phyloP scores from a whole-genome alignment of 2,888 invertebrate species.

The Agapostemon virescens region DNA sequence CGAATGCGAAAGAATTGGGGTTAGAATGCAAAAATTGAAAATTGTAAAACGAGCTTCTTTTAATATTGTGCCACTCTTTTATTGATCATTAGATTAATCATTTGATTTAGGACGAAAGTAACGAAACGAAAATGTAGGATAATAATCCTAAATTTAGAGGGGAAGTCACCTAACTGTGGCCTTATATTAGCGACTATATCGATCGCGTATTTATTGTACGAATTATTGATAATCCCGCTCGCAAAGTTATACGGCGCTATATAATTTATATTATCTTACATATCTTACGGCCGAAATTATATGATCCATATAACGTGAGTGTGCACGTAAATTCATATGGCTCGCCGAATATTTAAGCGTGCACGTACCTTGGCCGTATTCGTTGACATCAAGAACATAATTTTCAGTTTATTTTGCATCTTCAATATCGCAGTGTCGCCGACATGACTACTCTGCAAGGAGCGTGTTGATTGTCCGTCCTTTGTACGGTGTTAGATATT shows the following conservation, averaged over 20 bases:
- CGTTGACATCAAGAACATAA: background rate
- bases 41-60: too few species aligned
- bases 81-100: too few species aligned
- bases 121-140: background rate
- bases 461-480: background rate
- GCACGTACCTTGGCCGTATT: background rate
- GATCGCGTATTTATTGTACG: slow-evolving; percentile 1
- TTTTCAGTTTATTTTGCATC: background rate
- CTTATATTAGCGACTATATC: background rate
- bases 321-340: slow-evolving; percentile 1
- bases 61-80: too few species aligned
- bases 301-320: background rate
- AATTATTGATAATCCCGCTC: background rate
- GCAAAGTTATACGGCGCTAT: background rate
- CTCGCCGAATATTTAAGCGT: background rate
- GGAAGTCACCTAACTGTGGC: background rate
- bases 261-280: background rate
- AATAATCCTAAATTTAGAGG: background rate
- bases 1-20: background rate
- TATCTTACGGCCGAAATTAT: background rate
- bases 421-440: background rate
- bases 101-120: too few species aligned
- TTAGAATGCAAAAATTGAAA: too few species aligned
- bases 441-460: background rate
- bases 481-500: background rate